phyloP scores from a whole-genome alignment of 2,888 invertebrate species.

The Oscheius sp. region DNA sequence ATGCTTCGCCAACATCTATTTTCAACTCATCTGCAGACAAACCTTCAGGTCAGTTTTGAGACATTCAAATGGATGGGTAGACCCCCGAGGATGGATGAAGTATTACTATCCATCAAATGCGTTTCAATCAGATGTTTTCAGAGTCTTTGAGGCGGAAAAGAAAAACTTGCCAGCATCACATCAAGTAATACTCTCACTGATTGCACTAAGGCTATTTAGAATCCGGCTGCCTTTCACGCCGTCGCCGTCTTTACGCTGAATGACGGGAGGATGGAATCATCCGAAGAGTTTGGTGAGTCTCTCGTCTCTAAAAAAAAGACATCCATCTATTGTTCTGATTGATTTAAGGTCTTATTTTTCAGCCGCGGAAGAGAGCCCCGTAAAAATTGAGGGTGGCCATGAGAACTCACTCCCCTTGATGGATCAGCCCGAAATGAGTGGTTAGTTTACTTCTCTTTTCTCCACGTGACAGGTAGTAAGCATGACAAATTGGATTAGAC shows the following conservation, averaged over 20 bases:
- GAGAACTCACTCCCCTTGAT: no score
- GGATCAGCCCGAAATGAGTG: no score
- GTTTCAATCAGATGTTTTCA: constrained; percentile 9
- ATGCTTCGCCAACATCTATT: no score
- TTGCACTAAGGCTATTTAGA: background rate
- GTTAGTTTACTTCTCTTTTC: no score
- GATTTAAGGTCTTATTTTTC: background rate
- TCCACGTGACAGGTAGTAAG: no score
- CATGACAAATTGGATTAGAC: no score
- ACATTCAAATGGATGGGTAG: no score
- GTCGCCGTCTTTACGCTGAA: background rate
- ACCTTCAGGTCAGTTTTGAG: no score
- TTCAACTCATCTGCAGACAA: no score
- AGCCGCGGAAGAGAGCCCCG: background rate
- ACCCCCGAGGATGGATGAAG: no score
- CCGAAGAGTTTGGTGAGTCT: constrained; percentile 1
- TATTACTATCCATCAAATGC: no score
- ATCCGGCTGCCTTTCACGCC: background rate
- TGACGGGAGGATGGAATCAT: background rate
- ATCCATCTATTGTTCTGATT: constrained; percentile 5
- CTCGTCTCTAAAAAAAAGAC: background rate
- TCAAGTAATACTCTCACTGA: background rate
- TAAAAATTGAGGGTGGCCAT: no score
- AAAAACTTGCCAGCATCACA: background rate
- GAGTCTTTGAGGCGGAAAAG: constrained; percentile 10